Percentiles rank a stretch among this genome's conserved stretches.
These are phyloP conservation scores for Euphonia xanthogaster DNA, from an alignment of 2,797 vertebrate species.

Conservation along the genomic window DNA sequence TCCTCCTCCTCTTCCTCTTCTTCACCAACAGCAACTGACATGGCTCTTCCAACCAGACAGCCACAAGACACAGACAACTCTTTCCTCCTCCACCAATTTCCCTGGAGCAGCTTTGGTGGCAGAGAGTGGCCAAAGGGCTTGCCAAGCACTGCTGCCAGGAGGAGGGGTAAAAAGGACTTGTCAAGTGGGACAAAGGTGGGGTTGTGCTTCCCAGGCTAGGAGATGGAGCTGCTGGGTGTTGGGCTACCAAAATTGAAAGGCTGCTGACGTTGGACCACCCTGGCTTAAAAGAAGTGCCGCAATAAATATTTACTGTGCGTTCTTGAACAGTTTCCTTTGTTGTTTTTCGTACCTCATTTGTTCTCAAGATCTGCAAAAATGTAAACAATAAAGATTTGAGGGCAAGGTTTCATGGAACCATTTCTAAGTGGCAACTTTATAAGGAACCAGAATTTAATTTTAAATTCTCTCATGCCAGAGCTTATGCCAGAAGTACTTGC, in stretches of 20 bases:
- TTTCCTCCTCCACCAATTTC: neutral
- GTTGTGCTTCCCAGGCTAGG: neutral
- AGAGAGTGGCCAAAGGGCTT: neutral
- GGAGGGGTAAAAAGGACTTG: neutral
- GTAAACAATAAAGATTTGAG: neutral
- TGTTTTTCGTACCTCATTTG: neutral
- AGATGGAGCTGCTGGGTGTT: neutral
- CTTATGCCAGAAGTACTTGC: neutral
- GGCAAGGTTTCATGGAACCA: neutral
- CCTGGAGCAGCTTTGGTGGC: neutral
- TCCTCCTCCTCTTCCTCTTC: neutral
- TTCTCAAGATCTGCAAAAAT: neutral
- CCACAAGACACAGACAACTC: fast-evolving
- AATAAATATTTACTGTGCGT: neutral
- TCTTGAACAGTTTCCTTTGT: neutral
- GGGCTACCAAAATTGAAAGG: neutral
- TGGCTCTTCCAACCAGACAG: neutral
- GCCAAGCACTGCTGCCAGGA: neutral
- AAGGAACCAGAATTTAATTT: neutral
- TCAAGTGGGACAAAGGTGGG: neutral
- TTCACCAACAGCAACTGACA: neutral
- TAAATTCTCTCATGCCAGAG: neutral
- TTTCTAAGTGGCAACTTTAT: neutral
- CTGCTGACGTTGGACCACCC: neutral
- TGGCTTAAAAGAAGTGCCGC: neutral